Evolutionary conservation across 2,797 vertebrate species (phyloP), one percentile per base, ranked within the genome.

Genomic region (Scyliorhinus canicula): DNA sequence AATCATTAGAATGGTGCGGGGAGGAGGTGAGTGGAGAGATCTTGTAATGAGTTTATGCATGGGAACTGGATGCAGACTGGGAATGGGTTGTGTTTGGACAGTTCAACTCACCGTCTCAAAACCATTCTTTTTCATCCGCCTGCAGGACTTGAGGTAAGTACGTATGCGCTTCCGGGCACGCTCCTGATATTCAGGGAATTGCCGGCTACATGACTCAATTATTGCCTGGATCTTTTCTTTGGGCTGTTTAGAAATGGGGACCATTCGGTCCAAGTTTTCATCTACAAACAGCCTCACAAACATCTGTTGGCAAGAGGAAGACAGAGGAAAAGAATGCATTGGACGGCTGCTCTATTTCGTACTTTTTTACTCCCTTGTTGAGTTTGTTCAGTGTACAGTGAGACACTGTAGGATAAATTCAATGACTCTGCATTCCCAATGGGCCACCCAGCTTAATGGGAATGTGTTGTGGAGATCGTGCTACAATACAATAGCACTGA

Each of bases 261-360:
- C 98, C 98, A 98, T 98, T 97, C 98, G 98, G 98, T 98, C 98
- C 97, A 98, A 98, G 98, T 98, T 98, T 97, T 98, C 98, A 98
- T 98, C 98, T 98, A 98, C 98, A 98, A 98, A 98, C 98, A 98
- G 97, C 97, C 98, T 98, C 97, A 98, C 98, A 98, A 98, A 98
- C 98, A 98, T 98, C 98, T 98, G 98, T 98, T 97, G 97, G 97
- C 97, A 98, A 98, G 98, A 98, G 97, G 97, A 97, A 98, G 97
- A 98, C 97, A 98, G 98, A 98, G 97, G 97, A 98, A 97, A 98
- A 97, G 97, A 71, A 74, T 74, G 97, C 97, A 97, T 98, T 98
- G 98, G 97, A 97, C 97, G 97, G 96, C 95, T 95, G 97, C 97
- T 97, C 96, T 97, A 96, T 96, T 96, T 97, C 97, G 96, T 97